phyloP scores from a whole-genome alignment of 1,140 invertebrate species.

The Phocides pigmalion region DNA sequence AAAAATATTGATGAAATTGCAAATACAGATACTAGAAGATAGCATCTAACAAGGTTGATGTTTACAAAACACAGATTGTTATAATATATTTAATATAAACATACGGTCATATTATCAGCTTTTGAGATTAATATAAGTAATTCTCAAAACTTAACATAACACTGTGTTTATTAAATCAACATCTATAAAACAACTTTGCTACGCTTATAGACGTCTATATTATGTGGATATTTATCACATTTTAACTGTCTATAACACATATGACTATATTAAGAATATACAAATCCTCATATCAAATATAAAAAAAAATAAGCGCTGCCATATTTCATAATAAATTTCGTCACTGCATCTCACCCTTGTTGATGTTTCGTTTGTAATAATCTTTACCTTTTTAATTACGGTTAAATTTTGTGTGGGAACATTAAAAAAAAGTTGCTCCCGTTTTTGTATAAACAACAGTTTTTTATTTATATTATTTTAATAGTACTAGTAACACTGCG shows the following conservation, averaged over 20 bases:
- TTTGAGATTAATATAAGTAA: neutral
- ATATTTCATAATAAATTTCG: neutral
- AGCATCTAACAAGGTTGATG: neutral
- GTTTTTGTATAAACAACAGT: slow-evolving; percentile 43
- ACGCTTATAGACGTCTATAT: slow-evolving; percentile 45
- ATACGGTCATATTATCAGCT: neutral
- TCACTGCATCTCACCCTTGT: neutral
- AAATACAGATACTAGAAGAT: neutral
- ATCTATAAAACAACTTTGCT: slow-evolving; percentile 23
- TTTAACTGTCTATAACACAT: slow-evolving; percentile 53
- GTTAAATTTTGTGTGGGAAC: too few species aligned
- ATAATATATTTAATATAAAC: slow-evolving; percentile 7
- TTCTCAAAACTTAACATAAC: slow-evolving; percentile 7
- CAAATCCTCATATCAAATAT: neutral
- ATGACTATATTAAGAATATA: slow-evolving; percentile 42
- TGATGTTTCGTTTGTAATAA: neutral
- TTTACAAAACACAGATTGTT: slow-evolving; percentile 15
- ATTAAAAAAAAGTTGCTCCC: slow-evolving; percentile 49
- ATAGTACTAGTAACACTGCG: neutral
- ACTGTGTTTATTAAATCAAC: neutral
- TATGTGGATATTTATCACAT: slow-evolving; percentile 55
- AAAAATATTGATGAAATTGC: neutral
- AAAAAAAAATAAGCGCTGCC: neutral
- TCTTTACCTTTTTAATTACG: too few species aligned
- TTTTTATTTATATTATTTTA: neutral